These are phyloP conservation scores for Thymelicus lineola DNA, from an alignment of 2,888 invertebrate species.

Conservation along the genomic window DNA sequence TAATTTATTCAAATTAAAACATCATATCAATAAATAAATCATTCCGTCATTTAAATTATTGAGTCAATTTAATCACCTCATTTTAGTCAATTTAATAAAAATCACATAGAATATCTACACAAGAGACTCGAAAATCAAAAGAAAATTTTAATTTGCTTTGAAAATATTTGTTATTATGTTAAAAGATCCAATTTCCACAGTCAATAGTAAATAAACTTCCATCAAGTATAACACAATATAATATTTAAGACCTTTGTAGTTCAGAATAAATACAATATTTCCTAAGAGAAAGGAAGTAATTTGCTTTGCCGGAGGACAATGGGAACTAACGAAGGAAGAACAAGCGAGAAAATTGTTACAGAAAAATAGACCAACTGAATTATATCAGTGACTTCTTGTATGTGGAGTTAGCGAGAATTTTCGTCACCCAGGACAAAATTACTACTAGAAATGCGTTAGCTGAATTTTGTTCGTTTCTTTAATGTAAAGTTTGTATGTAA, in stretches of 20 bases:
- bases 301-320: constrained; percentile 10
- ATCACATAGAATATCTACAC: too few relatives aligned
- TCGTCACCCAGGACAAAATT: too few relatives aligned
- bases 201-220: background rate
- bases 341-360: background rate
- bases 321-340: constrained; percentile 16
- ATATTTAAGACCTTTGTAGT: background rate
- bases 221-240: background rate
- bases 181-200: background rate
- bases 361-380: background rate
- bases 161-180: too few relatives aligned
- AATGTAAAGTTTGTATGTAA: too few relatives aligned
- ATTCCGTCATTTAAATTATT: too few relatives aligned
- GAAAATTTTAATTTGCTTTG: too few relatives aligned
- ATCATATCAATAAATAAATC: too few relatives aligned
- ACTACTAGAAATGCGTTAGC: too few relatives aligned
- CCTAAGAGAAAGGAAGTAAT: constrained; percentile 9
- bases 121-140: too few relatives aligned
- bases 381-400: background rate
- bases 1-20: background rate
- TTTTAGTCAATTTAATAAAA: too few relatives aligned
- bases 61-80: too few relatives aligned
- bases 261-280: constrained; percentile 5
- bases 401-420: background rate
- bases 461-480: too few relatives aligned